Evolutionary conservation across 2,797 vertebrate genomes (phyloP), one percentile per base, ranked within the genome.

Genomic region (Lophura swinhoii): DNA sequence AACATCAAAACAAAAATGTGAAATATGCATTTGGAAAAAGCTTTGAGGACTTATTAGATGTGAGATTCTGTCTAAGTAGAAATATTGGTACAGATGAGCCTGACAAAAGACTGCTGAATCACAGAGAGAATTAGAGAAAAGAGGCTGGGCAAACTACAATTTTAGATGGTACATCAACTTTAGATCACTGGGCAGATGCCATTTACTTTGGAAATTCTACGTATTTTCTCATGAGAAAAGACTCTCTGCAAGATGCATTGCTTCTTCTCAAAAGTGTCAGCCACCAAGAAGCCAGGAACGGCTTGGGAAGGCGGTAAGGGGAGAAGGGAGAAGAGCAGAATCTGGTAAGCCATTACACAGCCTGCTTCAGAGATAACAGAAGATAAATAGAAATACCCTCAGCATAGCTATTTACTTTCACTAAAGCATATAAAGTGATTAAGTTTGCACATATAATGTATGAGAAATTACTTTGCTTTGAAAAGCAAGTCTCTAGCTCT

Each of bases 151-250:
- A 90, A 72, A 51, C 6, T 0, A 29, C 31, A 33, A 41, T 75
- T 74, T 46, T 31, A 74, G 72, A 77, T 5, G 78, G 62, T 21
- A 53, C 41, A 82, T 21, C 46, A 31, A 33, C 26, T 77, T 95
- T 15, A 83, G 55, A 56, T 37, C 41, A 67, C 39, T 84, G 84
- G 84, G 91, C 46, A 78, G 63, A 81, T 81, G 78, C 75, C 87
- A 73, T 69, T 77, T 66, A 80, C 15, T 84, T 67, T 72, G 43
- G 59, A 93, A 94, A 92, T n/a, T 11, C 51, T 72, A n/a, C 29
- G 10, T 24, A 60, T 86, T 58, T 95, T 94, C 84, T 78, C 75
- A 94, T 85, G 90, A 62, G 72, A 93, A 91, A 88, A 80, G 75
- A 48, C 43, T 41, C 60, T 71, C 64, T 26, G 23, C 6, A 37